A percentile compares a stretch with the other conserved stretches of the same genome.
Evolutionary conservation across 1,140 invertebrate genomes (phyloP).

Genomic region (Trigoniulus corallinus): DNA sequence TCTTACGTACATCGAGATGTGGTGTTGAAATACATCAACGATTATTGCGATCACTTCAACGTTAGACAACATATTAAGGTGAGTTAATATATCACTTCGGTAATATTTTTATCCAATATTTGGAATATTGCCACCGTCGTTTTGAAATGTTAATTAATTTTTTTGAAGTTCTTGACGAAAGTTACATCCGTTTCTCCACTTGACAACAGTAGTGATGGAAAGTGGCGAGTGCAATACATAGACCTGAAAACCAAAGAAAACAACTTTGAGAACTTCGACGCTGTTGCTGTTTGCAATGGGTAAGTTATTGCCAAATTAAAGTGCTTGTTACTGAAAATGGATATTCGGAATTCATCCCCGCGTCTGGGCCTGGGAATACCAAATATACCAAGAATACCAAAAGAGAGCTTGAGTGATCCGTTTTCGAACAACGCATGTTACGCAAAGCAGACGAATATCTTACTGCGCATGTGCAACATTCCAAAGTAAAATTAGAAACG

Average conservation of each 20-base stretch:
- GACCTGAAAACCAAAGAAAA: conserved; percentile 40
- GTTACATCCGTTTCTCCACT: conserved; percentile 42
- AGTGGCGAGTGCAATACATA: conserved; percentile 29
- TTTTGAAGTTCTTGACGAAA: no score
- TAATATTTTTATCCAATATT: neutral
- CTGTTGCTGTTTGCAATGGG: conserved; percentile 72
- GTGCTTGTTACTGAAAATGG: no score
- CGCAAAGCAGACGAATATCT: no score
- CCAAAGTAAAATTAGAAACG: no score
- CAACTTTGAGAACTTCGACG: conserved; percentile 44
- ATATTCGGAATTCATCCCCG: no score
- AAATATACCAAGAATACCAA: no score
- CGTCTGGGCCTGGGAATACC: no score
- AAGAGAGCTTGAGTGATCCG: no score
- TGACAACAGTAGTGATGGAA: conserved; percentile 25
- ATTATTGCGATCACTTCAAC: conserved; percentile 54
- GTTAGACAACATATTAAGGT: conserved; percentile 52
- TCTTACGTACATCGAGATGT: conserved; percentile 65
- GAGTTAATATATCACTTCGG: conserved; percentile 8
- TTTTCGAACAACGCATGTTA: no score
- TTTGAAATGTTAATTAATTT: no score
- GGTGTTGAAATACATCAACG: conserved; percentile 60
- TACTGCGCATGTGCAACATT: no score
- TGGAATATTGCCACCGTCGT: conserved; percentile 25
- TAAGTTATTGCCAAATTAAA: no score